Base-by-base conservation (phyloP, 2,888 invertebrate species). In the Luperina nickerlii region DNA sequence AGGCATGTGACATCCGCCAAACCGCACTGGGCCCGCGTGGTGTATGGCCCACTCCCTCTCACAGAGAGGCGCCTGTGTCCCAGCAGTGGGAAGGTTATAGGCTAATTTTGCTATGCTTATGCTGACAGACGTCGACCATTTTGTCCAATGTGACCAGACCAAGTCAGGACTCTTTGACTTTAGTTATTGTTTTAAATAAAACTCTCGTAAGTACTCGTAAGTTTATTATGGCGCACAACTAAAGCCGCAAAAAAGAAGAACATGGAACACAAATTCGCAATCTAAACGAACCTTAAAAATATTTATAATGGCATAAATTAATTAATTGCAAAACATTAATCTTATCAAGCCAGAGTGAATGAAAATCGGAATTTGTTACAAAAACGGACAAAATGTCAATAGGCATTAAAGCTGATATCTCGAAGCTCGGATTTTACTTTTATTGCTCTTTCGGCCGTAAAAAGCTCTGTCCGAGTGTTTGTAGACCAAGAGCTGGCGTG, bases 381-480 rank as follows among this genome's bases (percentile, higher is more conserved):
- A 90, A 91, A 91, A 90, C 88, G 84, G 90, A 77, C 89, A 88
- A 91, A 93, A 92, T 91, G 93, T 94, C 94, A 92, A 90, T 92
- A 92, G 90, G 92, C 91, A 91, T 92, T 91, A 92, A 91, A 78
- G 74, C 76, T 89, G 92, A 92, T 94, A 94, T 92, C 92, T 91
- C 86, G 90, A 93, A 93, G 93, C 93, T 92, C 91, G 88, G 92
- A 91, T 92, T 93, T 95, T 92, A 93, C 90, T 93, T 93, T 93
- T 93, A 94, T 92, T 90, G 87, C 85, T 90, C 89, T 91, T 87
- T 88, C 76, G 90, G 90, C 91, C 91, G 90, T 92, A 92, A 94
- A 94, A 92, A 92, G 91, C 91, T 92, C 91, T 92, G 92, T 91
- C 86, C 84, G 88, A 90, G 89, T 90, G 84, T 89, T 90, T 84